phyloP scores from a whole-genome alignment of 1,140 invertebrate genomes.

The Portunus trituberculatus region DNA sequence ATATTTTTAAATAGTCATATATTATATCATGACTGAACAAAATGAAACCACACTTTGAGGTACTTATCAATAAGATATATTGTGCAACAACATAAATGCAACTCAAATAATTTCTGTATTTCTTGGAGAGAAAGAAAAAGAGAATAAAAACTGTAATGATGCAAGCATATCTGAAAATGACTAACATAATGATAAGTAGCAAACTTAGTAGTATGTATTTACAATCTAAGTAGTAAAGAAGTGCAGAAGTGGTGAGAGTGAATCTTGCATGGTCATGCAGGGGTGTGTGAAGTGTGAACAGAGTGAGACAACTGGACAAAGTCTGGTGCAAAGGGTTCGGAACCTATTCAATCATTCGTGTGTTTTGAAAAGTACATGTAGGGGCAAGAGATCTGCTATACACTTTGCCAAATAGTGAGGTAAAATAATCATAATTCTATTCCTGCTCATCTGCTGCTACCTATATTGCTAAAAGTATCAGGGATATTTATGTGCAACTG shows the following conservation, averaged over 20 bases:
- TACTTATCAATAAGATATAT: no score
- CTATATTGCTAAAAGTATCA: slow-evolving; percentile 46
- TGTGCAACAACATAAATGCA: background rate
- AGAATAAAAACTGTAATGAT: background rate
- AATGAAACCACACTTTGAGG: no score
- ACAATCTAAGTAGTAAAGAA: background rate
- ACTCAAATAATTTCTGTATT: background rate
- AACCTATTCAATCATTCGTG: background rate
- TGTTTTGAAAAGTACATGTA: background rate
- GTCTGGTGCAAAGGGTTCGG: background rate
- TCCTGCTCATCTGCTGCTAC: slow-evolving; percentile 51
- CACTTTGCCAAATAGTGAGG: background rate
- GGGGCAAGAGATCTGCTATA: background rate
- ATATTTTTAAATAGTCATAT: no score
- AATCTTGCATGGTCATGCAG: background rate
- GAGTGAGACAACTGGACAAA: background rate
- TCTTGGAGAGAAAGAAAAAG: background rate
- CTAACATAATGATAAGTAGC: background rate
- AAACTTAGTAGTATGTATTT: background rate
- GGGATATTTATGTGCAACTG: slow-evolving; percentile 49
- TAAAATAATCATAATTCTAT: slow-evolving; percentile 59
- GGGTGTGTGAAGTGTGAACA: background rate
- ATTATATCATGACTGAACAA: no score
- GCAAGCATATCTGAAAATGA: background rate
- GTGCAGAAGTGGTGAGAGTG: background rate